Percentiles rank a stretch among this genome's conserved stretches.
Conservation (phyloP, 2,888 invertebrate species). For the Dendrolimus houi region DNA sequence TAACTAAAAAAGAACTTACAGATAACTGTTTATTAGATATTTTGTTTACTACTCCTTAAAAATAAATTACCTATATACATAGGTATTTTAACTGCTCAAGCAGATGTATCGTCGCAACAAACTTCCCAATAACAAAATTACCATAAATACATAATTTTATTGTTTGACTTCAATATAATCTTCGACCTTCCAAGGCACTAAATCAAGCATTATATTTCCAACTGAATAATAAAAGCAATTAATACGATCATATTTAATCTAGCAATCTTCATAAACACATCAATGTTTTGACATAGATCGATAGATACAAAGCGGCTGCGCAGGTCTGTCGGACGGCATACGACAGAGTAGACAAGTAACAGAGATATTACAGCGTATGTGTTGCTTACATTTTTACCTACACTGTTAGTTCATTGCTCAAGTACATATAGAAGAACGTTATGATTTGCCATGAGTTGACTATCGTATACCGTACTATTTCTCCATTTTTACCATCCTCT, state of each 20-base stretch:
- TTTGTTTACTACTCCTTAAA: too few relatives aligned
- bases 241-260: neutral
- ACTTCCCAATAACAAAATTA: neutral
- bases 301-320: neutral
- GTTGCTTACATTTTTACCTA: too few relatives aligned
- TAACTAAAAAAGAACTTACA: too few relatives aligned
- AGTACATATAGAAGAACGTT: too few relatives aligned
- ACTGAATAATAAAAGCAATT: neutral
- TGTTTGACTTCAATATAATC: neutral
- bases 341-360: neutral
- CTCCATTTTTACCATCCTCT: too few relatives aligned
- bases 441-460: too few relatives aligned
- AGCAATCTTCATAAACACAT: neutral
- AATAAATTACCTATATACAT: too few relatives aligned
- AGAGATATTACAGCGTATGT: neutral
- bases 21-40: too few relatives aligned
- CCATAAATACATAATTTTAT: neutral
- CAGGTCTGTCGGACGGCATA: neutral
- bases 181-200: conserved; percentile 7
- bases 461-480: too few relatives aligned
- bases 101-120: neutral
- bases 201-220: neutral
- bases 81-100: neutral
- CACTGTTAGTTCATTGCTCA: too few relatives aligned
- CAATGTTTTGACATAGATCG: neutral